Conservation (phyloP, 2,113 vertebrate species). For the Drymodes brunneopygia region DNA sequence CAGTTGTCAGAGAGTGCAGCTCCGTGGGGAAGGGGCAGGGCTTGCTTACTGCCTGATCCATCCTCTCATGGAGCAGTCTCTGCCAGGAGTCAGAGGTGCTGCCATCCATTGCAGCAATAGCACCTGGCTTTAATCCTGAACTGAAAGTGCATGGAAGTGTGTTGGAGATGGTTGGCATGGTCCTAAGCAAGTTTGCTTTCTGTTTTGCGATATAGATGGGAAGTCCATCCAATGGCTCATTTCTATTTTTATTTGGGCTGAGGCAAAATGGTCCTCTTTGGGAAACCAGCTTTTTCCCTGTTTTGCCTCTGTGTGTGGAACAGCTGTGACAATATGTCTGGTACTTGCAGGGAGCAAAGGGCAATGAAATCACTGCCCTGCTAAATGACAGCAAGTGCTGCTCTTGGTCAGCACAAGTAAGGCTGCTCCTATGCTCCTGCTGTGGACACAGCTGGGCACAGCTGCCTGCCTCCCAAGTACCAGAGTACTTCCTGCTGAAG, state of each 20-base stretch:
- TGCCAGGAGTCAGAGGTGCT: not conserved
- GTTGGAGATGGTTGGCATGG: not conserved
- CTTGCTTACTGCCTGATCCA: not conserved
- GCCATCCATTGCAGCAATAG: rapidly evolving
- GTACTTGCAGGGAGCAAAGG: not conserved
- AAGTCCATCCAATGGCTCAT: not conserved
- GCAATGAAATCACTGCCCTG: not conserved
- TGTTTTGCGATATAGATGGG: not conserved
- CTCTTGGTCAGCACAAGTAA: not conserved
- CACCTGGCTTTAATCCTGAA: not conserved
- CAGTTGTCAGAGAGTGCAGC: not conserved
- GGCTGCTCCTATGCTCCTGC: not conserved
- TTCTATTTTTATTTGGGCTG: not conserved
- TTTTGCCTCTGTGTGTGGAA: rapidly evolving
- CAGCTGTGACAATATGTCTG: not conserved
- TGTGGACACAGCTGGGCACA: rapidly evolving
- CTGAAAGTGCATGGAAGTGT: not conserved
- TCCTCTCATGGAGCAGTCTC: rapidly evolving
- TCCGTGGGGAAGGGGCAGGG: not conserved
- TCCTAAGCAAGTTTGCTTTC: not conserved
- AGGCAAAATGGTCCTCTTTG: not conserved
- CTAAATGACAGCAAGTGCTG: not conserved
- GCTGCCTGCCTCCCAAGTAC: not conserved
- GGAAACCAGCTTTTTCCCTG: not conserved
- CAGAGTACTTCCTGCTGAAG: not conserved